Conservation (phyloP, 2,797 vertebrate genomes). For the Pseudochaenichthys georgianus region DNA sequence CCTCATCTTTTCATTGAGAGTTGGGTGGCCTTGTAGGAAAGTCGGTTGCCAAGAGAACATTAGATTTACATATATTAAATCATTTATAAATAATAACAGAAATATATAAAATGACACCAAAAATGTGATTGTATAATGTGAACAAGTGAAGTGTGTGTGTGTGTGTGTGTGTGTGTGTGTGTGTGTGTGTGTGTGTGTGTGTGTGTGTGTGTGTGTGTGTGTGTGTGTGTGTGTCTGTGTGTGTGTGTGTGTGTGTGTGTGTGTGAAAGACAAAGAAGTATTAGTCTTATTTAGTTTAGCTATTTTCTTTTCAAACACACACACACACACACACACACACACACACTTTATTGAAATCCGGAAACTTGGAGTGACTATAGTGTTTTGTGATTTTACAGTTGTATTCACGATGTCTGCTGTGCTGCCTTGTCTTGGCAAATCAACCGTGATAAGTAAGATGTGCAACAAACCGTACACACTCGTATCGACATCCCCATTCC, state of each 20-base stretch:
- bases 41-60: too few relatives aligned
- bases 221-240: not conserved
- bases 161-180: too few relatives aligned
- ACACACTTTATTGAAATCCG: not conserved
- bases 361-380: not conserved
- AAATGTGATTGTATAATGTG: too few relatives aligned
- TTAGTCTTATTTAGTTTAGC: not conserved
- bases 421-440: conserved; percentile 3
- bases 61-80: too few relatives aligned
- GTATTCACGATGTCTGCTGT: not conserved
- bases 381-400: not conserved
- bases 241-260: not conserved
- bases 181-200: too few relatives aligned
- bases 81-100: too few relatives aligned
- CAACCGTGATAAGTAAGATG: conserved; percentile 15
- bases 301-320: not conserved
- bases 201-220: too few relatives aligned
- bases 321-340: rapidly evolving
- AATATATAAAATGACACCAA: too few relatives aligned
- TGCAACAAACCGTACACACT: conserved; percentile 6
- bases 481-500: not conserved
- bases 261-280: too few relatives aligned
- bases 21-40: too few relatives aligned
- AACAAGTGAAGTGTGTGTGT: too few relatives aligned
- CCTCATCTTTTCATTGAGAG: too few relatives aligned